phyloP scores from a whole-genome alignment of 2,888 invertebrate species.

The Pteria penguin region DNA sequence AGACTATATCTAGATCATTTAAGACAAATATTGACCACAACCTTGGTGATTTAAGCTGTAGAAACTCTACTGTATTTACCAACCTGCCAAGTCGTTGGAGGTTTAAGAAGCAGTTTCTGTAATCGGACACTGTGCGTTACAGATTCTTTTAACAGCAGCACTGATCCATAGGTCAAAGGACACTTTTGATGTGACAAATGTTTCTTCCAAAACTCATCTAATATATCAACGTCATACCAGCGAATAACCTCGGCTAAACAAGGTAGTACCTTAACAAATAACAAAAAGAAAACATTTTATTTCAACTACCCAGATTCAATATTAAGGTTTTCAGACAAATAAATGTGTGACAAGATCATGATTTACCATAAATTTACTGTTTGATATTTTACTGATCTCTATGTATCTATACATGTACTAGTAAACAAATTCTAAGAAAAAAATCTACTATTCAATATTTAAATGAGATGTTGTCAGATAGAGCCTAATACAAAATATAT shows the following conservation, averaged over 20 bases:
- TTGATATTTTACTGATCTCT: background rate
- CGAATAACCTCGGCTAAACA: slow-evolving; percentile 75
- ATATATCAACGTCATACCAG: slow-evolving; percentile 74
- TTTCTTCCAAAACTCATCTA: slow-evolving; percentile 66
- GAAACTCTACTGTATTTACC: too few species aligned
- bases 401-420: too few species aligned
- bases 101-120: slow-evolving; percentile 62
- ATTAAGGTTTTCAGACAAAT: too few species aligned
- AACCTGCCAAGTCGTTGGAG: slow-evolving; percentile 66
- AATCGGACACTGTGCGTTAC: slow-evolving; percentile 68
- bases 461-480: too few species aligned
- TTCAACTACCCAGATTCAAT: too few species aligned
- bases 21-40: too few species aligned
- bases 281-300: too few species aligned
- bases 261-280: slow-evolving; percentile 63
- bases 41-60: too few species aligned
- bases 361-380: background rate
- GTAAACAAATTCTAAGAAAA: too few species aligned
- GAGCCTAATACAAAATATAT: too few species aligned
- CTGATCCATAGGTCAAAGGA: slow-evolving; percentile 67
- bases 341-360: background rate
- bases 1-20: too few species aligned
- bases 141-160: slow-evolving; percentile 67
- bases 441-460: too few species aligned
- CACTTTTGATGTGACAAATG: slow-evolving; percentile 63